These are phyloP conservation scores for Bombus picipes DNA, from an alignment of 1,140 invertebrate genomes.

Conservation along the genomic window DNA sequence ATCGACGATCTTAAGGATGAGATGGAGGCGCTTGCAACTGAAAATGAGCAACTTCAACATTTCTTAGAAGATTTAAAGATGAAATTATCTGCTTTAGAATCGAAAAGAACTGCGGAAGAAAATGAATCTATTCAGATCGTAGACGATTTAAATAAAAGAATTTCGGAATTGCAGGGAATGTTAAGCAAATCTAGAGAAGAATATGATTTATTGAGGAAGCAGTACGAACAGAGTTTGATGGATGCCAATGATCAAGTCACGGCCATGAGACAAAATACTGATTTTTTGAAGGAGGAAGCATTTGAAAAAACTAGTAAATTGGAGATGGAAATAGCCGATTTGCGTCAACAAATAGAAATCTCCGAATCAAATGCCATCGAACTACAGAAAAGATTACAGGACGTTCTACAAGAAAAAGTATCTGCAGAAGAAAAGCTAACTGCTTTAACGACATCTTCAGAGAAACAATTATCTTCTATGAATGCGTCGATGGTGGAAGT, in stretches of 20 bases:
- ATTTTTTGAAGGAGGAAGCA: conserved; percentile 68
- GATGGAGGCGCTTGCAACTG: conserved; percentile 85
- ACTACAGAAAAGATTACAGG: conserved; percentile 78
- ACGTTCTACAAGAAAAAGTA: conserved; percentile 73
- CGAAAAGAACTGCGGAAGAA: conserved; percentile 62
- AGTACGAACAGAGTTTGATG: conserved; percentile 73
- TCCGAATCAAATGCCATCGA: background rate
- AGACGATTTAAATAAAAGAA: conserved; percentile 61
- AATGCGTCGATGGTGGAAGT: conserved; percentile 69
- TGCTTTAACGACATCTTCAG: conserved; percentile 25
- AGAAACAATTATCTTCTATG: conserved; percentile 46
- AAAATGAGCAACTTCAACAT: conserved; percentile 89
- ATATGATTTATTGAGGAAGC: conserved; percentile 66
- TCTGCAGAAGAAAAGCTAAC: conserved; percentile 76
- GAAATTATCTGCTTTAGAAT: conserved; percentile 70
- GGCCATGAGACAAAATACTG: conserved; percentile 64
- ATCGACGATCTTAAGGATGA: conserved; percentile 83
- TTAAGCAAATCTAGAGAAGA: conserved; percentile 72
- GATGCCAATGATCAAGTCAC: conserved; percentile 74
- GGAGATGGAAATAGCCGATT: conserved; percentile 35
- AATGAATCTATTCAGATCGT: conserved; percentile 62
- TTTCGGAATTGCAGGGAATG: conserved; percentile 60
- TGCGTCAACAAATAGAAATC: conserved; percentile 19
- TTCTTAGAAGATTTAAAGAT: conserved; percentile 85
- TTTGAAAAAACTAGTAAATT: conserved; percentile 47